Evolutionary conservation across 2,797 vertebrate genomes (phyloP), one percentile per base, ranked within the genome.

Genomic region (Taenioides sp.): DNA sequence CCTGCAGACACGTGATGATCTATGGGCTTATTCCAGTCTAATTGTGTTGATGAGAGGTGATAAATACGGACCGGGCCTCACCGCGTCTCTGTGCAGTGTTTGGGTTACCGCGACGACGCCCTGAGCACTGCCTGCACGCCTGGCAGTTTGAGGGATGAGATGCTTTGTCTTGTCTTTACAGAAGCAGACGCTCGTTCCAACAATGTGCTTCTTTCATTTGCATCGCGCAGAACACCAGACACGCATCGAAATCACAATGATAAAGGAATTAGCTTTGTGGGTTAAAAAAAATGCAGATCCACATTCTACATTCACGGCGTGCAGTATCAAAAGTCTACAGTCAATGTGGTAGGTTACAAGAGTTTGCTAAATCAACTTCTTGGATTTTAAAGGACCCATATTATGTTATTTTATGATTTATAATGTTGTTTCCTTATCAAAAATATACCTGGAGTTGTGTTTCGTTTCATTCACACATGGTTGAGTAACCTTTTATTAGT

Each of bases 31-130:
- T 94, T 92, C 93, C 91, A 87, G 93, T 93, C 92, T 95, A 92
- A 94, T 95, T 94, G 90, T 86, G 90, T 90, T 94, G 91, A 94
- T 94, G 92, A 92, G 86, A 92, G 91, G 93, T 93, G 93, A 94
- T 95, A 94, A 94, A 95, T 94, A 95, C 93, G 79, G 49, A 89
- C 89, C 90, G 92, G 93, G 92, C 91, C 92, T 92, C 89, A 93
- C 83, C 85, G 88, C 82, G 76, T 92, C 87, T 92, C 85, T 90
- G 90, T 81, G 89, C 87, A 65, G 87, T 73, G 87, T 84, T 92
- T 88, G 91, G 91, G 91, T 90, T 86, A 92, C 82, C 25, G 83
- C 77, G 83, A 88, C 84, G 78, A 72, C 31, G 85, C 90, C 90
- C 75, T 3, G 69, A 88, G 89, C 70, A 65, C 77, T 59, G 49